Base-by-base conservation (phyloP, 2,797 vertebrate species). In the Artibeus jamaicensis region DNA sequence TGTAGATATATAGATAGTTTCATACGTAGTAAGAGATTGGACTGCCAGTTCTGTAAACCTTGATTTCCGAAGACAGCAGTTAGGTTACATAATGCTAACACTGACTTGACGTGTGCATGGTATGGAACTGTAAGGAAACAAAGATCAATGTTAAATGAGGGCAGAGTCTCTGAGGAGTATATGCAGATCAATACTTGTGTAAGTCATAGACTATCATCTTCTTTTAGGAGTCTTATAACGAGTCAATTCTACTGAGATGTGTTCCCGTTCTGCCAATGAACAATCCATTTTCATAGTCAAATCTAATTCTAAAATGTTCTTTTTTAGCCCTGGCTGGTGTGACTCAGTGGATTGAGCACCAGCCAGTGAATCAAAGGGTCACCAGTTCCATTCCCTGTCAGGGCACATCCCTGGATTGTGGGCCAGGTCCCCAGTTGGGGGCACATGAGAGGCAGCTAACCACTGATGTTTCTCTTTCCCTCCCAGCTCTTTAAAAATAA, bases 141-240 rank as follows among this genome's bases (percentile, higher is more conserved):
- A 96, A 97, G 96, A 98, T 98, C 97, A 97, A 97, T 98, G 96
- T 89, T 97, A 95, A 98, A 98, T 94, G 96, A 98, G 97, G 96
- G 90, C 94, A 95, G 81, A 91, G 84, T 94, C 96, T 97, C 96
- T 77, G 89, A 97, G 93, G 96, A 97, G 55, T 34, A 84, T 95
- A 97, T 59, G 97, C 68, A 86, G 95, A 98, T 98, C 98, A 95
- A 98, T 98, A 98, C 79, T 53, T 78, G 89, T 97, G 89, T 97
- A 98, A 98, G 74, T 86, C 88, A 62, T 48, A 37, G 93, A 97
- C 91, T 95, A 88, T 97, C 96, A 97, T 97, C 93, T 89, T 95
- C 84, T 92, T 95, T 24, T 93, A 96, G 92, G 91, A 95, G 84
- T 92, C 94, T 93, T 95, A 62, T 91, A 97, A 96, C 93, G 78